Conservation (phyloP, 2,797 vertebrate genomes). For the Ispidina picta region DNA sequence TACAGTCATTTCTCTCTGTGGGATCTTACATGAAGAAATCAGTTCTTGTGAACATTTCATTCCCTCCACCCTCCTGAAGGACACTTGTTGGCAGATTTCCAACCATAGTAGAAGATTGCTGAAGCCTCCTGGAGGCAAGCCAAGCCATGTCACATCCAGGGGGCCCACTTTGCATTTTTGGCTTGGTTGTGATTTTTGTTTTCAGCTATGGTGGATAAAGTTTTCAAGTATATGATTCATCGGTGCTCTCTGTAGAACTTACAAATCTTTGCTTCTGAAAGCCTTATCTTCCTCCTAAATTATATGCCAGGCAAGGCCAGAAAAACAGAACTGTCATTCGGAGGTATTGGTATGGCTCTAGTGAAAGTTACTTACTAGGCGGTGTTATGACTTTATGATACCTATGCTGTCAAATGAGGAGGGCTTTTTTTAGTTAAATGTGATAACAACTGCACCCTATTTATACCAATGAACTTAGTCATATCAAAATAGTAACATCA, state of each 20-base stretch:
- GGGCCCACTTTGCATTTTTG: conserved; percentile 61
- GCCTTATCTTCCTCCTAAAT: neutral
- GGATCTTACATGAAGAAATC: conserved; percentile 15
- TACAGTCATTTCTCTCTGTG: neutral
- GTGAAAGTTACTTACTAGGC: conserved; percentile 16
- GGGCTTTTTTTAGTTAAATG: conserved; percentile 52
- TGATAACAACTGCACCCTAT: conserved; percentile 73
- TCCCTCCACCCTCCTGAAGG: conserved; percentile 35
- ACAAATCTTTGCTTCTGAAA: conserved; percentile 27
- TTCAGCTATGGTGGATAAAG: conserved; percentile 35
- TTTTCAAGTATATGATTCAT: conserved; percentile 43
- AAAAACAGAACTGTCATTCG: conserved; percentile 23
- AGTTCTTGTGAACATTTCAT: neutral
- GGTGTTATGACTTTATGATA: conserved; percentile 44
- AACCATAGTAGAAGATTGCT: conserved; percentile 41
- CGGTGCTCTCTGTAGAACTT: neutral
- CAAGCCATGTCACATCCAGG: conserved; percentile 63
- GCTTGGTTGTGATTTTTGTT: conserved; percentile 61
- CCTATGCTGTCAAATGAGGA: conserved; percentile 45
- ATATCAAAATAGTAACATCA: conserved; percentile 58
- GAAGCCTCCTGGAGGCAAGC: conserved; percentile 63
- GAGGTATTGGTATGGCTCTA: neutral
- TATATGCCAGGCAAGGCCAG: neutral
- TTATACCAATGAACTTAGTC: conserved; percentile 61
- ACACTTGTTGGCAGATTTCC: conserved; percentile 46